A percentile compares a stretch with the other conserved stretches of the same genome.
These are phyloP conservation scores for Turritopsis rubra DNA, from an alignment of 30 jellyfish, hydroid and myxozoan genomes.

Conservation along the genomic window DNA sequence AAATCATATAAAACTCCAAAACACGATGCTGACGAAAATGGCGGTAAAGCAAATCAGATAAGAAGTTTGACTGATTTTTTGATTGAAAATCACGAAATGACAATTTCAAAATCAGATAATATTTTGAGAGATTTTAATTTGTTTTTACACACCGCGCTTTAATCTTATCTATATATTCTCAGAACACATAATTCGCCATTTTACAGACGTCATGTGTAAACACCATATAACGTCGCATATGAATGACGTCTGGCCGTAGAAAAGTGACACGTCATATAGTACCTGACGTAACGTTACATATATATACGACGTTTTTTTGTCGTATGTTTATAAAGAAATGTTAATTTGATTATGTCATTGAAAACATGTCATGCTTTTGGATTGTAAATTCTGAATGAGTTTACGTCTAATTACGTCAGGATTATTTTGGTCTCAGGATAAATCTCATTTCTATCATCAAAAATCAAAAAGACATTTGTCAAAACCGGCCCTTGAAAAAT, in stretches of 20 bases:
- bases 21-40: neutral
- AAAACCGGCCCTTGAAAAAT: too few species aligned
- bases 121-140: too few species aligned
- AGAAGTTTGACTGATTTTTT: neutral
- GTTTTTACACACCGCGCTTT: too few species aligned
- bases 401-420: too few species aligned
- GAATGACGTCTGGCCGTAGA: neutral
- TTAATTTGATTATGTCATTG: neutral
- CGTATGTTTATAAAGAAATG: neutral
- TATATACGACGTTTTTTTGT: neutral
- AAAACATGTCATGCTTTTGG: neutral
- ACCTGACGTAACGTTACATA: neutral
- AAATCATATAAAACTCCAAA: too few species aligned
- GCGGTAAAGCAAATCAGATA: neutral
- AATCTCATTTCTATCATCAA: neutral
- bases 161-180: neutral
- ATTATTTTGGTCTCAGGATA: neutral
- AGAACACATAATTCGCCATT: neutral
- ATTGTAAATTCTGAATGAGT: neutral
- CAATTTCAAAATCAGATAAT: neutral
- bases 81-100: neutral
- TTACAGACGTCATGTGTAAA: neutral
- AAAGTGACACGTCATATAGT: neutral
- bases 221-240: neutral
- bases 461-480: neutral